Conservation (phyloP, 2,113 vertebrate species). For the Aspiorhynchus laticeps region DNA sequence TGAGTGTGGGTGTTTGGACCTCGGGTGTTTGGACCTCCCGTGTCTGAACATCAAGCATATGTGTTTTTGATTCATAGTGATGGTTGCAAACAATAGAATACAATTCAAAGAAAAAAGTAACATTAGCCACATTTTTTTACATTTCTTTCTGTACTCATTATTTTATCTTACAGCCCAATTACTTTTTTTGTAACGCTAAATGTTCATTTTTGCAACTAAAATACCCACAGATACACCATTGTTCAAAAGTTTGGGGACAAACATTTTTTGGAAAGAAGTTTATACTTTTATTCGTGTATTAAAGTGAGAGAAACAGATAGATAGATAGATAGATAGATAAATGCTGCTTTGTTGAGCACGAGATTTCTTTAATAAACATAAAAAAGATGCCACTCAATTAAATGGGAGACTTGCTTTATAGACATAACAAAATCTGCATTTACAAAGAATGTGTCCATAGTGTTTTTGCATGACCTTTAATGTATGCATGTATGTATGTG, state of each 20-base stretch:
- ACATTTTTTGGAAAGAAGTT: neutral
- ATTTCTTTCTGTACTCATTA: neutral
- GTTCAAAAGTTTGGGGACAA: neutral
- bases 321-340: no score
- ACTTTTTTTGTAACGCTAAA: neutral
- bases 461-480: neutral
- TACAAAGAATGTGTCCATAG: neutral
- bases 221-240: neutral
- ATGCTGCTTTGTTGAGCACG: no score
- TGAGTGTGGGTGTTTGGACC: slow-evolving; percentile 57
- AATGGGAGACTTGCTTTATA: neutral
- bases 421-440: neutral
- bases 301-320: no score
- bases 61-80: neutral
- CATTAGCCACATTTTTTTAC: neutral
- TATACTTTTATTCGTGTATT: neutral
- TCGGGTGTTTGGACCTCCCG: slow-evolving; percentile 34
- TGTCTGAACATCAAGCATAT: slow-evolving; percentile 36
- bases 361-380: no score
- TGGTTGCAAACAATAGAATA: neutral
- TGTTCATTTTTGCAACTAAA: neutral
- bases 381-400: neutral
- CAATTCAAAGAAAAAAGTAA: neutral
- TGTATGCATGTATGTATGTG: neutral
- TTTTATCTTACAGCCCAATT: neutral